A percentile compares a stretch with the other conserved stretches of the same genome.
Conservation (phyloP, 2,113 vertebrate species). For the Laticauda colubrina region DNA sequence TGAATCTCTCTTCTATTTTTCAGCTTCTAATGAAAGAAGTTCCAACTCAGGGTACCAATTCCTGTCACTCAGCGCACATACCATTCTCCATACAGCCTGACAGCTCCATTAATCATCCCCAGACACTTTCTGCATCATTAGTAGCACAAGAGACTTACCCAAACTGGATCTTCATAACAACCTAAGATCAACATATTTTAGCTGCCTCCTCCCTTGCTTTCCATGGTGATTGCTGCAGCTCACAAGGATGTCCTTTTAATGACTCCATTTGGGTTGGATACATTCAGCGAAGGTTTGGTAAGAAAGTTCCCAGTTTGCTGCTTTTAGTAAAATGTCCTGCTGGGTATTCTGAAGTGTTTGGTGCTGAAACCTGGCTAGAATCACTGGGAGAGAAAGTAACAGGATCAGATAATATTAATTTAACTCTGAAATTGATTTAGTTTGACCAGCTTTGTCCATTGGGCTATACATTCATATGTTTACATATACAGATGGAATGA, state of each 20-base stretch:
- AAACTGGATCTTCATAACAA: not conserved
- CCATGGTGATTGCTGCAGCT: not conserved
- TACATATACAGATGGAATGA: not conserved
- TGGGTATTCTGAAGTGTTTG: not conserved
- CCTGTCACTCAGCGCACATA: constrained; percentile 8
- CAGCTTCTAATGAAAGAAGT: not conserved
- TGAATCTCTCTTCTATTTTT: not conserved
- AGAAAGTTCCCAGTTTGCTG: not conserved
- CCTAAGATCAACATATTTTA: too few relatives aligned
- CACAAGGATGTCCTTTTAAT: not conserved
- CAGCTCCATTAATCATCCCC: constrained; percentile 25
- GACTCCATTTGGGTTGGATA: not conserved
- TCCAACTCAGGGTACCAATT: not conserved
- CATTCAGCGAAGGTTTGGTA: not conserved
- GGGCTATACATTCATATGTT: not conserved
- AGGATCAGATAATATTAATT: not conserved
- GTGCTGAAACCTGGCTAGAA: not conserved
- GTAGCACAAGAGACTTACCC: not conserved
- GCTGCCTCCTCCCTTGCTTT: not conserved
- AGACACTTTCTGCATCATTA: constrained; percentile 22
- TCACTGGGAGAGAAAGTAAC: not conserved
- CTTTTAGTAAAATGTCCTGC: not conserved
- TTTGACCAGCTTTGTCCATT: not conserved
- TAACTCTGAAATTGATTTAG: not conserved
- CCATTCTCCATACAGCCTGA: constrained; percentile 4